Percentiles rank a stretch among this genome's conserved stretches.
These are phyloP conservation scores for Cataglyphis albicans DNA, from an alignment of 2,888 invertebrate genomes.

Conservation along the genomic window DNA sequence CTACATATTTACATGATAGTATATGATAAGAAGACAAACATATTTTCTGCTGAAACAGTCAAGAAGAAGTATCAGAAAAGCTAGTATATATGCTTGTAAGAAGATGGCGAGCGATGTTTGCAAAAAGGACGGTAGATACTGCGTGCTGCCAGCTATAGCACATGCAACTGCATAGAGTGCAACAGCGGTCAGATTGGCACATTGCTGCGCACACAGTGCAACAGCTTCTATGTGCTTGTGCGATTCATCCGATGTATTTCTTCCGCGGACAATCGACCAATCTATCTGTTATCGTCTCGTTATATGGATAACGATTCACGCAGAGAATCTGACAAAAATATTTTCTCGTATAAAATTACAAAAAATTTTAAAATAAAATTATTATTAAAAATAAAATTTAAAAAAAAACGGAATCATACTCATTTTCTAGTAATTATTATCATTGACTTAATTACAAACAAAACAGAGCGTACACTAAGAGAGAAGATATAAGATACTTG, in stretches of 20 bases:
- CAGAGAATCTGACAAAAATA: conserved; percentile 6
- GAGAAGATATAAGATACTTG: background rate
- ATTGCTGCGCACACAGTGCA: conserved; percentile 50
- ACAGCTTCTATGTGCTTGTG: conserved; percentile 64
- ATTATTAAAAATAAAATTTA: background rate
- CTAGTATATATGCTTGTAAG: conserved; percentile 61
- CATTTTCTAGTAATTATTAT: conserved; percentile 3
- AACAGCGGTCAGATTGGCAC: conserved; percentile 53
- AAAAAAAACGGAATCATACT: background rate
- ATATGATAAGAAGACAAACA: background rate
- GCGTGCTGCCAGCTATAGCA: conserved; percentile 36
- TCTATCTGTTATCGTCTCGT: background rate
- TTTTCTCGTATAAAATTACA: background rate
- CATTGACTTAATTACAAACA: background rate
- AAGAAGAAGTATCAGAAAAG: conserved; percentile 69
- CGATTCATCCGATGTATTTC: conserved; percentile 66
- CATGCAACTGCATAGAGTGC: conserved; percentile 50
- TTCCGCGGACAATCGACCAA: conserved; percentile 13
- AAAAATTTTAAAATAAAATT: background rate
- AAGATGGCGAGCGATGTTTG: conserved; percentile 67
- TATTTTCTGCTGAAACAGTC: conserved; percentile 2
- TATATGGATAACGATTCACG: conserved; percentile 30
- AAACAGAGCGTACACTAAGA: background rate
- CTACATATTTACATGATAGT: background rate
- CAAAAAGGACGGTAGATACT: conserved; percentile 64